These are phyloP conservation scores for Aradophagus sp. DNA, from an alignment of 1,140 invertebrate genomes.

Conservation along the genomic window DNA sequence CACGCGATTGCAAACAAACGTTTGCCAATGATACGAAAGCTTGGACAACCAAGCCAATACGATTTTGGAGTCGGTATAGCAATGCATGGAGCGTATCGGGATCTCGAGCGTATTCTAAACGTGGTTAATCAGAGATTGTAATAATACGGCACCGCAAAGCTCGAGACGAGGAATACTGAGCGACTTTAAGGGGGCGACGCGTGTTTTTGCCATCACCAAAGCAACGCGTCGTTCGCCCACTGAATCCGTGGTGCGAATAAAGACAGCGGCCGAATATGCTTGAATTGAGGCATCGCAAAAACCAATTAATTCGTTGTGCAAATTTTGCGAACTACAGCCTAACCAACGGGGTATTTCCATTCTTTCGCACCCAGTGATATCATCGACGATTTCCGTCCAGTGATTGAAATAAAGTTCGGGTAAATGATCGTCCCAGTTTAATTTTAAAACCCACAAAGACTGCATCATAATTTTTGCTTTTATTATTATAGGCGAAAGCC, in stretches of 20 bases:
- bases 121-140: conserved; percentile 4
- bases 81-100: too few relatives aligned
- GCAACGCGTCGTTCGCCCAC: not conserved
- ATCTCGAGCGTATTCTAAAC: conserved; percentile 3
- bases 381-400: not conserved
- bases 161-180: too few relatives aligned
- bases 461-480: conserved; percentile 60
- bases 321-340: conserved; percentile 1
- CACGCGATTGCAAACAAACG: too few relatives aligned
- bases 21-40: too few relatives aligned
- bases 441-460: conserved; percentile 36
- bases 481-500: conserved; percentile 54
- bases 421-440: conserved; percentile 12
- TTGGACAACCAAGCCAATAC: too few relatives aligned
- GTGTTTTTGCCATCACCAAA: conserved; percentile 18
- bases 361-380: too few relatives aligned
- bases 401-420: not conserved
- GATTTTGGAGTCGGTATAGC: too few relatives aligned
- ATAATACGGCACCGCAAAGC: too few relatives aligned
- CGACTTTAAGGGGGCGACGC: conserved; percentile 8
- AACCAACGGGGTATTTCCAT: too few relatives aligned
- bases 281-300: conserved; percentile 27
- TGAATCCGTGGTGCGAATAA: not conserved
- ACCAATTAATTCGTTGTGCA: conserved; percentile 21
- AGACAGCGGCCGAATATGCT: conserved; percentile 26